Base-by-base conservation (phyloP, 2,113 vertebrate genomes). In the Sminthopsis crassicaudata region DNA sequence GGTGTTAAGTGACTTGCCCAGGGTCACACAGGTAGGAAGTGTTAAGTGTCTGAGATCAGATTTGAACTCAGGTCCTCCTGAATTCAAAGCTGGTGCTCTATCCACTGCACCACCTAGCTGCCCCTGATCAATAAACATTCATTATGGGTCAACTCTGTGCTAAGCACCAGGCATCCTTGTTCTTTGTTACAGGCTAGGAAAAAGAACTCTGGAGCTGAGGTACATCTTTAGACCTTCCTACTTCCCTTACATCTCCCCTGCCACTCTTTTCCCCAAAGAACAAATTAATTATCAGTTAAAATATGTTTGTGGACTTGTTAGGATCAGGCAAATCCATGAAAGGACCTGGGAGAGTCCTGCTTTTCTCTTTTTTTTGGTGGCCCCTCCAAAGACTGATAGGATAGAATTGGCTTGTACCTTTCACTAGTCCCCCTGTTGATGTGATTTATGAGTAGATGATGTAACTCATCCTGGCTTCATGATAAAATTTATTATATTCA, bases 281-380 rank as follows among this genome's bases (percentile, higher is more conserved):
- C 3, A 10, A 88, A 48, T 89, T 95, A 88, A 88, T 95, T 94
- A 93, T 51, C 42, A 30, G 50, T 55, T 19, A 54, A 94, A 96
- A 42, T 53, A 46, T 91, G 92, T 92, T 60, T 46, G 26, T 14
- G 51, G n/a, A 91, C 93, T 36, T 95, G 7, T 52, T 22, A 23
- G n/a, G n/a, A 3, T 42, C 19, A 36, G 19, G 23, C 22, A 6
- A 84, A 84, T 84, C n/a, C n/a, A n/a, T 7, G 67, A n/a, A 42
- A 42, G 19, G 7, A 42, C 67, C n/a, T 8, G n/a, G 3, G 67
- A 76, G 16, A 22, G 22, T 84, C 67, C n/a, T 84, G 42, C 55
- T 54, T 93, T 16, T 53, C 96, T 94, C 27, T 92, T 89, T 89
- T 19, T 96, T 46, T 30, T 46, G n/a, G 52, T 93, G 50, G 24